Base-by-base conservation (phyloP, 2,888 invertebrate genomes). In the Cenopis cana region DNA sequence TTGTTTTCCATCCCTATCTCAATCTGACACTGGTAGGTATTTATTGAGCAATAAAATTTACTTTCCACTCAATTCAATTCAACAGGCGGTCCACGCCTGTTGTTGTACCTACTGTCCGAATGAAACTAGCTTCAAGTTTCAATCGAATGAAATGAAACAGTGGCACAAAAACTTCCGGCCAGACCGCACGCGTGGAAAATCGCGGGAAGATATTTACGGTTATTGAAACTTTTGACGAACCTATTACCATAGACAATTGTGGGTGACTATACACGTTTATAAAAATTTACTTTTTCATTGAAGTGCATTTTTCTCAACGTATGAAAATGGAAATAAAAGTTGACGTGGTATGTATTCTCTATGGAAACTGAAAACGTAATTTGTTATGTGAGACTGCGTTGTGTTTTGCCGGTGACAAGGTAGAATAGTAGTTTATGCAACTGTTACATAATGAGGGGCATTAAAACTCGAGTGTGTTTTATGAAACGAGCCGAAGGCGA, bases 261-360 rank as follows among this genome's bases (percentile, higher is more conserved):
- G 46, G 17, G 54, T 46, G 17, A 4, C 5, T 33, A 11, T 52
- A 41, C 14, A 54, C 4, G 10, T 17, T 67, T 54, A 46, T 18
- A n/a, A 60, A 61, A 56, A 14, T 62, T 52, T 14, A 12, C 14
- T 36, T 3, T 29, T 57, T 52, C 46, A 18, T 10, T 18, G n/a
- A 50, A 20, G n/a, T 17, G 62, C 61, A 46, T 68, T 68, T 55
- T 73, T 54, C 33, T 57, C 59, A 46, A 54, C 69, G 52, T 70
- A 76, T 77, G 70, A 81, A 79, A 79, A 89, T 93, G 89, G 90
- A 93, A 84, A 82, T 91, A 64, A 88, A 87, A 78, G 93, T 88
- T 65, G 93, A 93, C 71, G 91, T 93, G 87, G 92, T 93, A 74
- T 89, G 92, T 80, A 78, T 36, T 52, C 33, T 46, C 29, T 9